Evolutionary conservation across 2,888 invertebrate genomes (phyloP), one percentile per base, ranked within the genome.

Genomic region (Yponomeuta evonymella): DNA sequence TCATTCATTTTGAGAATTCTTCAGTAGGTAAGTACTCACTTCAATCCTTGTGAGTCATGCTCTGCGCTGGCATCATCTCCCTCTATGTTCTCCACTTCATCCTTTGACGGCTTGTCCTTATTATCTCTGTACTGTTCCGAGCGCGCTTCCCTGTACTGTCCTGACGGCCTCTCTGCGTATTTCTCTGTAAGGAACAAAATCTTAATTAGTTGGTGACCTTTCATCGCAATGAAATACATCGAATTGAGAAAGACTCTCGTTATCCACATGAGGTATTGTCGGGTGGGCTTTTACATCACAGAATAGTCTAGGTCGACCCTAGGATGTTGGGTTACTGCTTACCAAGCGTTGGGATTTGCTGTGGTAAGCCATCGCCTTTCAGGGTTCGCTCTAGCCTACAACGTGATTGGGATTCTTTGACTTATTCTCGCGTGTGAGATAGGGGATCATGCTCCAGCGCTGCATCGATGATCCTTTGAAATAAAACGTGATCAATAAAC

Each of bases 41-140:
- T 90, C 63, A 90, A 73, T 74, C 89, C 88, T 70, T 85, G 88
- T 48, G 87, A 83, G 23, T 83, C 78, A 48, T 76, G 78, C 30
- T 80, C 78, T 71, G 81, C 71, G 74, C 30, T 77, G 73, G 69
- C 79, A 73, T 72, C 76, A 76, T 67, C 71, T 11, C 74, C 67
- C 68, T 78, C 71, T 73, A 75, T 73, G 73, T 73, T 65, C 74
- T 83, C 76, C 65, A 58, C 71, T 23, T 62, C 23, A 48, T 43
- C 29, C 67, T 33, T 33, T 33, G 30, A n/a, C 4, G 29, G 30
- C 30, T 33, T 33, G 67, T 67, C 67, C 15, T 36, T 12, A 33
- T 67, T 36, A 33, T 12, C 12, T 36, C 33, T 33, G 33, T 67
- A 10, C 2, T 29, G 33, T 33, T 67, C 43, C 8, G 67, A 67